A percentile compares a stretch with the other conserved stretches of the same genome.
phyloP scores from a whole-genome alignment of 1,140 invertebrate genomes.

The Copidosoma floridanum region DNA sequence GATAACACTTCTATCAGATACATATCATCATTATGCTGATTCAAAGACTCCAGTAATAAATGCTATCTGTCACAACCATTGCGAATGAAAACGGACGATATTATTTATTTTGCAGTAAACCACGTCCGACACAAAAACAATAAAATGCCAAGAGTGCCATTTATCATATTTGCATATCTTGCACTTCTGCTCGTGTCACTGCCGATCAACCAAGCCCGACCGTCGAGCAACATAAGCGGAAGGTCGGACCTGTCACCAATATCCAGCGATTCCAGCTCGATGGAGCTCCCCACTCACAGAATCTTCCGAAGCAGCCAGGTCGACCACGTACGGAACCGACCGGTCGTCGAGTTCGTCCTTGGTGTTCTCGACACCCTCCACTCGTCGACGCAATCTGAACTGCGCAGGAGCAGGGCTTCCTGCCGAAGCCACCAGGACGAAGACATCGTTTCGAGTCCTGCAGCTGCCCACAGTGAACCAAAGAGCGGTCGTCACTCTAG shows the following conservation, averaged over 20 bases:
- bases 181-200: not conserved
- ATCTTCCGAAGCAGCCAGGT: not conserved
- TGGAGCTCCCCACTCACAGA: slow-evolving; percentile 12
- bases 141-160: not conserved
- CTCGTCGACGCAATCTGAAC: slow-evolving; percentile 26
- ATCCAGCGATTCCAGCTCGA: slow-evolving; percentile 2
- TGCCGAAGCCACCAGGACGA: not conserved
- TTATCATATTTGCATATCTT: not conserved
- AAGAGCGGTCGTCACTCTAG: no score
- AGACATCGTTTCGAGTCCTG: no score
- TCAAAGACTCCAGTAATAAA: no score
- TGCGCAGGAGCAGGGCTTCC: slow-evolving; percentile 13
- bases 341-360: slow-evolving; percentile 33
- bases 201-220: not conserved
- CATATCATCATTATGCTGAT: no score
- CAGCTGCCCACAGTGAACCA: no score
- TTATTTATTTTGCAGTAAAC: no score
- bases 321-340: slow-evolving; percentile 28
- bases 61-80: no score
- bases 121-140: not conserved
- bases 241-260: no score
- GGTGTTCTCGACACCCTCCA: slow-evolving; percentile 36
- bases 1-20: no score
- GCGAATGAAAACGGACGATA: no score
- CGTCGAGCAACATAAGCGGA: not conserved